Evolutionary conservation across 2,888 invertebrate genomes (phyloP), one percentile per base, ranked within the genome.

Genomic region (Bruchidius siliquastri): DNA sequence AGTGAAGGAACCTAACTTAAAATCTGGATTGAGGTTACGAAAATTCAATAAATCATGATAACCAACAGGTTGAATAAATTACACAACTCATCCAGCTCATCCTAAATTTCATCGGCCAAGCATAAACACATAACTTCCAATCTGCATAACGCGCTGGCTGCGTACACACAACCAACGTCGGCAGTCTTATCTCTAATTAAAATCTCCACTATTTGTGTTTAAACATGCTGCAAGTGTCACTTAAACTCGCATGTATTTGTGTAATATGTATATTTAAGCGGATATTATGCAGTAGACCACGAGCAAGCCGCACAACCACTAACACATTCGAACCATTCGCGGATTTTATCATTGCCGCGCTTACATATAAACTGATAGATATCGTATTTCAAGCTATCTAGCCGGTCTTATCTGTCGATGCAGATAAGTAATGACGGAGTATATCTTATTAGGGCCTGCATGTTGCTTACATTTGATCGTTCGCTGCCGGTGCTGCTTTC

Each of bases 151-250:
- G 6, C 49, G 49, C 18, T 13, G 49, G 49, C 49, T 49, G 13
- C 49, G 49, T 49, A 1, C 49, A 13, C 49, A 13, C 10, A 49
- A 13, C 49, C 49, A 13, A 49, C 49, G 49, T 49, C 26, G 26
- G 8, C 26, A 26, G 26, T 10, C 68, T 83, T 82, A 84, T 84
- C 84, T 81, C 80, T 83, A 83, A 83, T 84, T 84, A 84, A 82
- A 83, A 84, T 84, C 84, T 82, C 77, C 73, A 80, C 81, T 80
- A 82, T 82, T 82, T 82, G 82, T 81, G 81, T 82, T 79, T 81
- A 80, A 80, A 83, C 83, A 83, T 80, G 82, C 82, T 79, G 80
- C 79, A 79, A 80, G 80, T 83, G 83, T 83, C 83, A 82, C 80
- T 82, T 82, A 81, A 80, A 82, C 79, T 82, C 80, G 81, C 82